Evolutionary conservation across 2,797 vertebrate species (phyloP).

Genomic region (Silurus lanzhouensis): DNA sequence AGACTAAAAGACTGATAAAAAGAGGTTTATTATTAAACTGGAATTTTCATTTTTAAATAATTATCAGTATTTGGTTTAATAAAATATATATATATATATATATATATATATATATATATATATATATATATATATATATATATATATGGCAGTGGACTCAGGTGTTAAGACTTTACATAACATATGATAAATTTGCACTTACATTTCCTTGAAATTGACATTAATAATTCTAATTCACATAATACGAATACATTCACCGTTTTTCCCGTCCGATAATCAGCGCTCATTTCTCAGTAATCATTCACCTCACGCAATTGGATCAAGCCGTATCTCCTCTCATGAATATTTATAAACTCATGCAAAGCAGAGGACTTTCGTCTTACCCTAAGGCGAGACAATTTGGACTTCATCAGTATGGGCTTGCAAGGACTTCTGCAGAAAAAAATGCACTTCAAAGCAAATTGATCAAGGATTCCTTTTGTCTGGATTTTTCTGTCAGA

Average conservation of each 20-base stretch:
- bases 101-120: too few relatives aligned
- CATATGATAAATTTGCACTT: not conserved
- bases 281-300: constrained; percentile 81
- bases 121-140: too few relatives aligned
- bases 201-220: not conserved
- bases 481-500: constrained; percentile 77
- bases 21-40: not conserved
- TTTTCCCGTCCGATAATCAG: constrained; percentile 81
- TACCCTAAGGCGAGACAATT: constrained; percentile 89
- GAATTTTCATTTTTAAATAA: not conserved
- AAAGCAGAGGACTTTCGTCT: constrained; percentile 87
- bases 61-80: not conserved
- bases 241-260: constrained; percentile 45
- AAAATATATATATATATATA: not conserved
- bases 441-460: constrained; percentile 97
- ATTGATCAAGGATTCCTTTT: constrained; percentile 96
- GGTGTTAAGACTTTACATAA: not conserved
- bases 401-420: constrained; percentile 98
- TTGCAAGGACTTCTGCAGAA: constrained; percentile 92
- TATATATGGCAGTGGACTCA: not conserved
- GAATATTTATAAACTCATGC: constrained; percentile 93
- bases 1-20: not conserved
- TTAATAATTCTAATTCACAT: not conserved
- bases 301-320: constrained; percentile 84
- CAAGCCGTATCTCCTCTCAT: constrained; percentile 82